Evolutionary conservation across 2,888 invertebrate genomes (phyloP), one percentile per base, ranked within the genome.

Genomic region (Drosophila putrida): DNA sequence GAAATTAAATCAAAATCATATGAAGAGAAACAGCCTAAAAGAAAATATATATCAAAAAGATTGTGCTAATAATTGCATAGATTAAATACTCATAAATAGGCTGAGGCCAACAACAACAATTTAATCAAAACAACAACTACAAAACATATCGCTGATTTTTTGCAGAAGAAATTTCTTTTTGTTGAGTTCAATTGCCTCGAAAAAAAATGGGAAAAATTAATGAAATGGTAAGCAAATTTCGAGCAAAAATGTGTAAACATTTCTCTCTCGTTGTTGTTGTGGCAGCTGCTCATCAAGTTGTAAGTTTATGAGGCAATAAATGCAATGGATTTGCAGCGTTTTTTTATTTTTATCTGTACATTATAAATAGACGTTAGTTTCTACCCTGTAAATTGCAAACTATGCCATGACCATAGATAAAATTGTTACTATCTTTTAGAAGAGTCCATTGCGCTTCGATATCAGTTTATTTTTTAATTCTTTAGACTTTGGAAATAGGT

Each of bases 381-480:
- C 13, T 31, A 41, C 27, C 53, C 39, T 31, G 39, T 8, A 53
- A 53, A 53, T 10, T 0, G 47, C 28, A 15, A 33, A 6, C 35
- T n/a, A n/a, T n/a, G n/a, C n/a, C n/a, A n/a, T n/a, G n/a, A n/a
- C n/a, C 38, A 15, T 53, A 51, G 69, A 75, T 71, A 68, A 68
- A 57, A 15, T 31, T 28, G 10, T 15, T 11, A 63, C 49, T 79
- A 82, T 79, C 87, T 63, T 44, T 15, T 3, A 4, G 27, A 36
- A 5, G 15, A 51, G 41, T 47, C 36, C 44, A 80, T 43, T 41
- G 51, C 38, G 60, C 50, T 63, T 28, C 44, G 54, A 36, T 77
- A 69, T 59, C 69, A 69, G 8, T 63, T 66, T 88, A n/a, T n/a
- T n/a, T 61, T 82, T 75, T 85, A 47, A 64, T 44, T 36, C 63